phyloP scores from a whole-genome alignment of 2,888 invertebrate genomes.

The Macropis europaea region DNA sequence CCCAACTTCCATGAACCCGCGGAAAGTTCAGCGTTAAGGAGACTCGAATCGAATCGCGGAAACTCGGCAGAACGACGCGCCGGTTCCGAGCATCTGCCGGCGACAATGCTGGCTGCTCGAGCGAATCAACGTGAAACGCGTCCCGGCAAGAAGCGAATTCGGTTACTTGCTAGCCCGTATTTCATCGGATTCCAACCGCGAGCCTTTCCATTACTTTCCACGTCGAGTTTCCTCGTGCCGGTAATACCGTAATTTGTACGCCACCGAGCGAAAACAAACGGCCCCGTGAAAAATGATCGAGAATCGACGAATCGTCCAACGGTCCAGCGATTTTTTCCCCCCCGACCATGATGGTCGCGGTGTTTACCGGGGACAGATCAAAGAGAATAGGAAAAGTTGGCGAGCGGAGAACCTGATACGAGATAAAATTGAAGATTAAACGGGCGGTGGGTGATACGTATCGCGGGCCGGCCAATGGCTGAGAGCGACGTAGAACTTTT shows the following conservation, averaged over 20 bases:
- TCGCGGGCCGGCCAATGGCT: constrained; percentile 11
- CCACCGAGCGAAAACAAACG: background rate
- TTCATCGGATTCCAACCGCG: constrained; percentile 47
- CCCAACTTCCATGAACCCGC: constrained; percentile 39
- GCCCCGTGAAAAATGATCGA: background rate
- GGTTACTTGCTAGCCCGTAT: constrained; percentile 55
- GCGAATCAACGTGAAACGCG: constrained; percentile 58
- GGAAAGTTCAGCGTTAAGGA: constrained; percentile 49
- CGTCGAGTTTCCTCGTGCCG: background rate
- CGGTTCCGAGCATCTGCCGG: constrained; percentile 47
- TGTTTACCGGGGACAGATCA: background rate
- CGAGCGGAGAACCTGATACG: background rate
- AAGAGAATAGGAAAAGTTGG: background rate
- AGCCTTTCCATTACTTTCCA: background rate
- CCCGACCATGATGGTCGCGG: background rate
- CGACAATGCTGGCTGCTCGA: constrained; percentile 54
- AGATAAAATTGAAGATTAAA: constrained; percentile 18
- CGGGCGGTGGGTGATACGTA: constrained; percentile 12
- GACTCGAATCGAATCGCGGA: constrained; percentile 57
- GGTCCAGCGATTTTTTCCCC: background rate
- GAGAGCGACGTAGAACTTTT: constrained; percentile 37
- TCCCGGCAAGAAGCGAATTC: constrained; percentile 48
- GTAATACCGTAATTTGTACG: constrained; percentile 13
- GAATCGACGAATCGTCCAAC: background rate
- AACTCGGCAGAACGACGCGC: constrained; percentile 51